Conservation (phyloP, 2,888 invertebrate genomes). For the Crossocerus cetratus region DNA sequence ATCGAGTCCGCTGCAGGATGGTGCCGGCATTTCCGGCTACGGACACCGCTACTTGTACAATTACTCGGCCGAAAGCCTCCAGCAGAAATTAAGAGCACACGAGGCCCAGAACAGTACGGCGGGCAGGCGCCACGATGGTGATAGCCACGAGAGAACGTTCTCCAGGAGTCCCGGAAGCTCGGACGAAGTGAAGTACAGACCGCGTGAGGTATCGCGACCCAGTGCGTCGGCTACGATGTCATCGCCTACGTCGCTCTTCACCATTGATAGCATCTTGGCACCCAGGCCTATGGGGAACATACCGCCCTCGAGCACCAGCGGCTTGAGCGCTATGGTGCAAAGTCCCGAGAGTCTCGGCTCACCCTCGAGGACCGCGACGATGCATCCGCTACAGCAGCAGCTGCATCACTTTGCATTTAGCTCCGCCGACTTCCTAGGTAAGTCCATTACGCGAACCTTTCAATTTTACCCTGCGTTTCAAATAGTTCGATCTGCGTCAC, state of each 20-base stretch:
- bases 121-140: slow-evolving; percentile 51
- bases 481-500: no score
- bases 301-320: slow-evolving; percentile 72
- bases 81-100: slow-evolving; percentile 56
- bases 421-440: slow-evolving; percentile 88
- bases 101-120: slow-evolving; percentile 47
- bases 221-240: slow-evolving; percentile 77
- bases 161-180: slow-evolving; percentile 60
- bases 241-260: slow-evolving; percentile 84
- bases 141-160: slow-evolving; percentile 55
- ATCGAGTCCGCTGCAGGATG: slow-evolving; percentile 69
- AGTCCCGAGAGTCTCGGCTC: slow-evolving; percentile 61
- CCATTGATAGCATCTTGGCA: slow-evolving; percentile 91
- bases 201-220: slow-evolving; percentile 65
- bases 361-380: slow-evolving; percentile 64
- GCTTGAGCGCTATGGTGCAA: slow-evolving; percentile 53
- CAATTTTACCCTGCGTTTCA: no score
- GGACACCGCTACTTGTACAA: slow-evolving; percentile 66
- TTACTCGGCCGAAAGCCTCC: slow-evolving; percentile 65
- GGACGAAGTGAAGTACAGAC: slow-evolving; percentile 59
- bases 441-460: slow-evolving; percentile 67
- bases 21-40: slow-evolving; percentile 65
- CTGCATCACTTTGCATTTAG: slow-evolving; percentile 76
- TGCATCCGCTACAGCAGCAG: slow-evolving; percentile 74
- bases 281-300: slow-evolving; percentile 80